Base-by-base conservation (phyloP, 2,888 invertebrate species). In the Cryptosula pallasiana region DNA sequence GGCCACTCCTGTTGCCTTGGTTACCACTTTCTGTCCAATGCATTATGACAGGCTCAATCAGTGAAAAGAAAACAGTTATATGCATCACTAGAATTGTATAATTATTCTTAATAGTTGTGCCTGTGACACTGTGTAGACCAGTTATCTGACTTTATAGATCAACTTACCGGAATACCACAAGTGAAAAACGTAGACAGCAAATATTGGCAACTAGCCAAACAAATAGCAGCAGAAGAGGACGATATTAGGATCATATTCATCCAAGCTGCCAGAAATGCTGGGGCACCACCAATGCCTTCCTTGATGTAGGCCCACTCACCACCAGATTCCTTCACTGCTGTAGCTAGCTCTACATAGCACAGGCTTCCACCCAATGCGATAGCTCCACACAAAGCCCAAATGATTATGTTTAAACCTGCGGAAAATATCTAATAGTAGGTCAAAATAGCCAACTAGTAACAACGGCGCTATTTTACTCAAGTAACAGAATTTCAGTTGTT, bases 261-360 rank as follows among this genome's bases (percentile, higher is more conserved):
- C 70, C 70, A 70, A 13, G 36, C 45, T n/a, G 55, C 55, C 23
- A 70, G 45, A 29, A 70, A 70, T 2, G 70, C 70, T 5, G 70
- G 70, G 27, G 70, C 70, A 23, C 55, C 70, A 23, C 70, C 70
- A 3, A 70, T 20, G 2, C 70, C 70, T 23, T 36, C 70, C 70
- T 70, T 70, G 13, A 70, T 70, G 32, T 70, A 70, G 3, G 70
- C 70, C 70, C 70, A 70, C 27, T 70, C 70, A 2, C 70, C 70
- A 2, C 70, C 70, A n/a, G 70, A 70, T 36, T 70, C 55, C 27
- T 29, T n/a, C 3, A 70, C 55, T 5, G 29, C 55, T 25, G 70
- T 70, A 2, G 45, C 70, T 9, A 70, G 70, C 32, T 70, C 70
- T 5, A 54, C 13, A 29, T 36, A 70, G 45, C 70, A 70, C 5